Evolutionary conservation across 2,797 vertebrate genomes (phyloP).

Genomic region (Oryzias dopingdopingensis): DNA sequence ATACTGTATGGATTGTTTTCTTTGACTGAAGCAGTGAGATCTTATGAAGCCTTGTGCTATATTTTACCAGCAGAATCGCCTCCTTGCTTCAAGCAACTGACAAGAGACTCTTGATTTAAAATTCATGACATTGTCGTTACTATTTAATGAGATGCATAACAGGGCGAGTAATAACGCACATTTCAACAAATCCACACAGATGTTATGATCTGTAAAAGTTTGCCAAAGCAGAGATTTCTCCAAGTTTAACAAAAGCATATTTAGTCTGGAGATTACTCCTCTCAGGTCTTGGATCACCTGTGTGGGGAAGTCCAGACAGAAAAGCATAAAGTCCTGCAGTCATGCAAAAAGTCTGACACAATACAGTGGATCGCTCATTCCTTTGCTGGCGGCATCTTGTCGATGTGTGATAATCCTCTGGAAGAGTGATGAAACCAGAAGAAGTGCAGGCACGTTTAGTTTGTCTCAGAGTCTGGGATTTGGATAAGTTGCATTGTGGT

Average conservation of each 20-base stretch:
- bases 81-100: background rate
- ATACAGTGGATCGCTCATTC: constrained; percentile 15
- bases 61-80: background rate
- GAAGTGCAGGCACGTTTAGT: background rate
- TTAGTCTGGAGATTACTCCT: constrained; percentile 18
- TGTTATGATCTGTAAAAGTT: too few relatives aligned
- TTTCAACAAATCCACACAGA: too few relatives aligned
- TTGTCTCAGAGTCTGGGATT: constrained; percentile 26
- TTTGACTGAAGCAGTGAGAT: background rate
- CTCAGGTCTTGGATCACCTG: constrained; percentile 34
- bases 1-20: background rate
- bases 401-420: constrained; percentile 13
- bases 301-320: constrained; percentile 31
- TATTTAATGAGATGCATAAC: background rate
- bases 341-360: constrained; percentile 28
- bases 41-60: constrained; percentile 6
- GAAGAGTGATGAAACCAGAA: background rate
- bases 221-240: too few relatives aligned
- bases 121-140: background rate
- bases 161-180: background rate
- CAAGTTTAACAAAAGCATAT: constrained; percentile 16
- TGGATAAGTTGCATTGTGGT: constrained; percentile 46
- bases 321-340: constrained; percentile 36
- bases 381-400: constrained; percentile 18
- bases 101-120: background rate